phyloP scores from a whole-genome alignment of 1,140 invertebrate species.

The Monomorium pharaonis region DNA sequence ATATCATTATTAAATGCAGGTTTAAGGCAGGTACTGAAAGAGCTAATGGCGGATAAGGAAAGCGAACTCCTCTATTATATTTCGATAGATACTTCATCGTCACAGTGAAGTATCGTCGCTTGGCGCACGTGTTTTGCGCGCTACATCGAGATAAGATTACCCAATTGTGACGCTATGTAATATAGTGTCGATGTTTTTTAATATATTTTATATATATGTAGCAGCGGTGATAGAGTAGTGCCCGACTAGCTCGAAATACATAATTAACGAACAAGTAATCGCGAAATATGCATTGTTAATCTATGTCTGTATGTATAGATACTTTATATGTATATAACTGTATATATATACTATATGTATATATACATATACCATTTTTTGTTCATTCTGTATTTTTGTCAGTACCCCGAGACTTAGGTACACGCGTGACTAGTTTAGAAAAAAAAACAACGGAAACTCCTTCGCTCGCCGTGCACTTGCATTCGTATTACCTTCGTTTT shows the following conservation, averaged over 20 bases:
- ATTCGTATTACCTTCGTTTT: neutral
- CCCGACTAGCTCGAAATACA: conserved; percentile 73
- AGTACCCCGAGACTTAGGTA: conserved; percentile 71
- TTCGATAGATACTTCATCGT: conserved; percentile 9
- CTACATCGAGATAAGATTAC: conserved; percentile 42
- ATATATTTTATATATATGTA: conserved; percentile 20
- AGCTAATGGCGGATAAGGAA: conserved; percentile 47
- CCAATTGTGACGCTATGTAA: conserved; percentile 40
- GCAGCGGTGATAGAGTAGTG: conserved; percentile 63
- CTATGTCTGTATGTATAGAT: conserved; percentile 66
- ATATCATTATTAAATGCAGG: conserved; percentile 39
- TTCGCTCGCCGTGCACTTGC: conserved; percentile 56
- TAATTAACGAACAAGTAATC: conserved; percentile 75
- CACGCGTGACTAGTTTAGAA: conserved; percentile 76
- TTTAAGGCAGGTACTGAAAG: conserved; percentile 55
- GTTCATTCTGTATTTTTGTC: conserved; percentile 60
- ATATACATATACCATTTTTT: conserved; percentile 67
- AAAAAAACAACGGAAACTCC: conserved; percentile 63
- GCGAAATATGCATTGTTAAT: conserved; percentile 72
- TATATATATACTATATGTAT: conserved; percentile 68
- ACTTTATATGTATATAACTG: conserved; percentile 45
- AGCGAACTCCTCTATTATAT: conserved; percentile 41
- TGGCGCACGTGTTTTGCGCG: neutral
- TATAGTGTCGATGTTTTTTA: conserved; percentile 34
- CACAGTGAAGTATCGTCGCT: neutral